Evolutionary conservation across 2,888 invertebrate species (phyloP), one percentile per base, ranked within the genome.

Genomic region (Anodontia alba): DNA sequence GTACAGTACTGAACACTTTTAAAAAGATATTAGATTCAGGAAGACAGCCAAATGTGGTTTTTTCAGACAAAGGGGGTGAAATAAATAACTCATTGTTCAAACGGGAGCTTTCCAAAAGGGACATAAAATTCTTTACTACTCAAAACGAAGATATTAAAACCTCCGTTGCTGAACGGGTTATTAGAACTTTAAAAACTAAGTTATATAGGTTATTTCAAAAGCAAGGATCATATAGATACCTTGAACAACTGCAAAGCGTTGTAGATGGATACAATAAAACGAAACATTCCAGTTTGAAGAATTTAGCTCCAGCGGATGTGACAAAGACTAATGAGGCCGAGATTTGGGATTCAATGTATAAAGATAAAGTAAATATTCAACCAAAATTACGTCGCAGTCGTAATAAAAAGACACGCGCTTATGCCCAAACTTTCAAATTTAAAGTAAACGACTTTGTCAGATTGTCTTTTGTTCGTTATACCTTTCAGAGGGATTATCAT

Each of bases 1-100:
- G 31, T 17, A 46, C 46, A 17, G 73, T 78, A 23, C 51, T 72
- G 15, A 20, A 33, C 10, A 75, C 66, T 29, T 68, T 78, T 26
- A 38, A 67, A 17, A 70, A 49, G 43, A 62, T 77, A 26, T 51
- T 78, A 17, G 17, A 57, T 1, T 66, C 29, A 0, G 75, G 66
- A 10, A 31, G 78, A 31, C 54, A 42, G 17, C 72, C 78, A 17
- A 15, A 69, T 20, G 73, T 67, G 36, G 43, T 84, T 0, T 49
- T 76, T 33, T 78, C 74, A 17, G 81, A 84, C 57, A 69, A 70
- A 66, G 84, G 80, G n/a, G 62, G 62, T 43, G 81, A 81, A 42
- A 74, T 78, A 38, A 70, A 67, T n/a, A 73, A 77, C 31, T 43
- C 23, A 49, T 49, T 29, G n/a, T 26, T 81, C 17, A 69, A 69